Evolutionary conservation across 1,140 invertebrate genomes (phyloP), one percentile per base, ranked within the genome.

Genomic region (Oreohelix idahoensis): DNA sequence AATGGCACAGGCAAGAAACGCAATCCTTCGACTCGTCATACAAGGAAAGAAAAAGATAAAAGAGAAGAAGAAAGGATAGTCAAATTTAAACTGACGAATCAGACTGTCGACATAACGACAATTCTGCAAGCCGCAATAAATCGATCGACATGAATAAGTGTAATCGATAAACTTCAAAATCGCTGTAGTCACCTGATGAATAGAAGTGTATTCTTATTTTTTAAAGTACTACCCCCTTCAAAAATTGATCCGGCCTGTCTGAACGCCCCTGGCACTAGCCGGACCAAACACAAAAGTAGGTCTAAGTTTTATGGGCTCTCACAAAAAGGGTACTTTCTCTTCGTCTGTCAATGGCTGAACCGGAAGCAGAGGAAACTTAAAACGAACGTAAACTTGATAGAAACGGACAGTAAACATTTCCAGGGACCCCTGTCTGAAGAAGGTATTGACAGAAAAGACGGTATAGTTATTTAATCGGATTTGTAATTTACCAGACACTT

Each of bases 341-440:
- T 8, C 2, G 63, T 32, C 63, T 66, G n/a, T 4, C 17, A 66
- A 66, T 32, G 4, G 2, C 29, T 17, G 63, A 66, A 66, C 63
- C 63, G 63, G 63, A 66, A 32, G 63, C 5, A 29, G 29, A 66
- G 32, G 63, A 66, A 66, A 66, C 63, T 32, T 29, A n/a, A 66
- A 66, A 10, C 63, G 63, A 66, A 66, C n/a, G 63, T 35, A 66
- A 66, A 66, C 63, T 66, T 66, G 63, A 66, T n/a, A 66, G 63
- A 66, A 66, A 17, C n/a, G 29, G 29, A 66, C 63, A 32, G 63
- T 66, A 66, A 66, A 66, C 29, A 66, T 66, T 66, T 32, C 63
- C 29, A 32, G 63, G n/a, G 29, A n/a, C 63, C 63, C 63, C n/a
- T 32, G n/a, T 58, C 63, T 66, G 63, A 66, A 35, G 63, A 5